A percentile compares a stretch with the other conserved stretches of the same genome.
phyloP scores from a whole-genome alignment of 2,888 invertebrate genomes.

The Eumacrocentrus americanus region DNA sequence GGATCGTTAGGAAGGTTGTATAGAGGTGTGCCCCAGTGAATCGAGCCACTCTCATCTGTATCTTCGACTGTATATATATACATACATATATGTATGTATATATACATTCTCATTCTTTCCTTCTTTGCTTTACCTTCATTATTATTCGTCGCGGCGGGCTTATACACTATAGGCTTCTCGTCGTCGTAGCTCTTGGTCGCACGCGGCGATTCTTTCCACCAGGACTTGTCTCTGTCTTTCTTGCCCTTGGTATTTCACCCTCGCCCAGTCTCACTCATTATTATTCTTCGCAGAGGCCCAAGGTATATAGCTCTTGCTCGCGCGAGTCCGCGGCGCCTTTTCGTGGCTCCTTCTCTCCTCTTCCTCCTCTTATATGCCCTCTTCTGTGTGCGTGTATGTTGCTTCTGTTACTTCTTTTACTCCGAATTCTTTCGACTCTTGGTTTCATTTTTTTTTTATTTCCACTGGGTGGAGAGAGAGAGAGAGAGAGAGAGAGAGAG shows the following conservation, averaged over 20 bases:
- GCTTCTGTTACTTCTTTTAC: constrained; percentile 25
- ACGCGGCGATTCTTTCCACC: constrained; percentile 34
- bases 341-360: constrained; percentile 25
- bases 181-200: constrained; percentile 37
- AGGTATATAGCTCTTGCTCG: constrained; percentile 25
- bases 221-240: constrained; percentile 27
- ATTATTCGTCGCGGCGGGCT: constrained; percentile 46
- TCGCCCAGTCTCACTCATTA: constrained; percentile 36
- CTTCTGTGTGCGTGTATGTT: too few relatives aligned
- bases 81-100: too few relatives aligned
- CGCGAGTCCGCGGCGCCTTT: constrained; percentile 36
- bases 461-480: constrained; percentile 12
- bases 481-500: too few relatives aligned
- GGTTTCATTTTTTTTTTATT: constrained; percentile 22
- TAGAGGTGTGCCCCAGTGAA: constrained; percentile 19
- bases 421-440: constrained; percentile 20
- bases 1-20: constrained; percentile 22
- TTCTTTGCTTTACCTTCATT: constrained; percentile 37
- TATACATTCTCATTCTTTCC: neutral
- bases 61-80: too few relatives aligned
- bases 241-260: constrained; percentile 29
- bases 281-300: constrained; percentile 38
- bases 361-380: constrained; percentile 17
- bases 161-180: constrained; percentile 22
- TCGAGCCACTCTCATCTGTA: constrained; percentile 6